Conservation (phyloP, 2,797 vertebrate species). For the Neomorphus geoffroyi region DNA sequence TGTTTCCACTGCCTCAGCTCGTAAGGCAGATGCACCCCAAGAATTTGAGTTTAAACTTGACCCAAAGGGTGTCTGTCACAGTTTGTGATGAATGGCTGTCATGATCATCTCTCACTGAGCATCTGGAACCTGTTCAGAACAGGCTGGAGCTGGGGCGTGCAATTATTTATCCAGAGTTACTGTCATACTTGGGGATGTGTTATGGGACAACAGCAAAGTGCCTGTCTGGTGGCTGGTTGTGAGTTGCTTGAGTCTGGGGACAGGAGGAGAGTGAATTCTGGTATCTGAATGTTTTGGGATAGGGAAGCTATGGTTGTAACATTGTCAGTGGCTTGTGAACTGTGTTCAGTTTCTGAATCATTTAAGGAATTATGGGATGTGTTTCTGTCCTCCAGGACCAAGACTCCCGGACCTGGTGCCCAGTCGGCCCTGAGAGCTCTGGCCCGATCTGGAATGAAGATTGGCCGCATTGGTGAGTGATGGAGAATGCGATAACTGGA, state of each 20-base stretch:
- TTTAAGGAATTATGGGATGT: neutral
- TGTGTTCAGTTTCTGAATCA: rapidly evolving
- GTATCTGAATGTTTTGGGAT: neutral
- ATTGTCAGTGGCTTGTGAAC: neutral
- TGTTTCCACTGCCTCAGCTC: neutral
- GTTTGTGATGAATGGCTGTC: neutral
- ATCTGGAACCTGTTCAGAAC: neutral
- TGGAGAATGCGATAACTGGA: rapidly evolving
- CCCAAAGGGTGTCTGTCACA: neutral
- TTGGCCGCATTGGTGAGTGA: conserved; percentile 91
- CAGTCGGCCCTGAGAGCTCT: conserved; percentile 96
- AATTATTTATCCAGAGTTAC: neutral
- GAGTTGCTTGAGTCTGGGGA: neutral
- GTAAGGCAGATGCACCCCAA: rapidly evolving
- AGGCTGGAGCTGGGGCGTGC: neutral
- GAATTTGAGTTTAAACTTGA: neutral
- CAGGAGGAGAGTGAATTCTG: neutral
- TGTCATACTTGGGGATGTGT: neutral
- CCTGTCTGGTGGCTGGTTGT: neutral
- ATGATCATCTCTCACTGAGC: neutral
- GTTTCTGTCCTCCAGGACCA: conserved; percentile 82
- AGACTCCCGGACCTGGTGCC: conserved; percentile 96
- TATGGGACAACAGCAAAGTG: neutral
- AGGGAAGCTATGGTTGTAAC: neutral
- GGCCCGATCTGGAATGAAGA: conserved; percentile 98